Evolutionary conservation across 2,888 invertebrate genomes (phyloP).

Genomic region (Drosophila recens): DNA sequence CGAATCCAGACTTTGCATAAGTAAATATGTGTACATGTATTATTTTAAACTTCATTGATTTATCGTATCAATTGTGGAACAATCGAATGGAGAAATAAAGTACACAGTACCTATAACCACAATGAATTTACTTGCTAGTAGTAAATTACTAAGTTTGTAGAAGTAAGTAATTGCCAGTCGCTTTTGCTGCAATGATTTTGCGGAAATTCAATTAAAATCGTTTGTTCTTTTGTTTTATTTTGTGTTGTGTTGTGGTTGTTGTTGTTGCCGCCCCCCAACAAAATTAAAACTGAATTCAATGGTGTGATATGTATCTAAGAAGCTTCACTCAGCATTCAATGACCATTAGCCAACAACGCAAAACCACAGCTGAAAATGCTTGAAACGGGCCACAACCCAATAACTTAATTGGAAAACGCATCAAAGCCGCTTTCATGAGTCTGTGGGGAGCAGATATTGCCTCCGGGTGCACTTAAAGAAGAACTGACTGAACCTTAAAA

Average conservation of each 20-base stretch:
- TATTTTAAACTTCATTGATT: neutral
- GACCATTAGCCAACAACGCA: conserved; percentile 11
- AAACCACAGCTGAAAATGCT: conserved; percentile 48
- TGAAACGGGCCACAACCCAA: conserved; percentile 40
- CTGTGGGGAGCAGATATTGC: conserved; percentile 24
- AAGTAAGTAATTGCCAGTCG: conserved; percentile 46
- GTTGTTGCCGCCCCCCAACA: conserved; percentile 10
- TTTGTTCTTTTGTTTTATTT: conserved; percentile 21
- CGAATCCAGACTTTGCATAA: neutral
- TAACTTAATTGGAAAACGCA: conserved; percentile 70
- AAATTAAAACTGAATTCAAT: conserved; percentile 46
- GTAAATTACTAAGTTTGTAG: conserved; percentile 16
- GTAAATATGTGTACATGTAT: neutral
- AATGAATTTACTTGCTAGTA: conserved; percentile 10
- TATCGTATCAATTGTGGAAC: conserved; percentile 4
- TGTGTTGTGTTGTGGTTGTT: conserved; percentile 5
- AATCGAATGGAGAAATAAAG: neutral
- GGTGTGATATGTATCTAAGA: conserved; percentile 37
- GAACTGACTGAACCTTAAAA: conserved; percentile 29
- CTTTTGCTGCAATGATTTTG: conserved; percentile 33
- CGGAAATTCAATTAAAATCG: conserved; percentile 68
- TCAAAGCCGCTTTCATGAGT: conserved; percentile 46
- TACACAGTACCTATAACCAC: conserved; percentile 19
- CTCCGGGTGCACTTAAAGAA: conserved; percentile 42
- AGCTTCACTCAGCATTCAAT: neutral